Evolutionary conservation across 1,140 invertebrate species (phyloP), one percentile per base, ranked within the genome.

Genomic region (Euura lappo): DNA sequence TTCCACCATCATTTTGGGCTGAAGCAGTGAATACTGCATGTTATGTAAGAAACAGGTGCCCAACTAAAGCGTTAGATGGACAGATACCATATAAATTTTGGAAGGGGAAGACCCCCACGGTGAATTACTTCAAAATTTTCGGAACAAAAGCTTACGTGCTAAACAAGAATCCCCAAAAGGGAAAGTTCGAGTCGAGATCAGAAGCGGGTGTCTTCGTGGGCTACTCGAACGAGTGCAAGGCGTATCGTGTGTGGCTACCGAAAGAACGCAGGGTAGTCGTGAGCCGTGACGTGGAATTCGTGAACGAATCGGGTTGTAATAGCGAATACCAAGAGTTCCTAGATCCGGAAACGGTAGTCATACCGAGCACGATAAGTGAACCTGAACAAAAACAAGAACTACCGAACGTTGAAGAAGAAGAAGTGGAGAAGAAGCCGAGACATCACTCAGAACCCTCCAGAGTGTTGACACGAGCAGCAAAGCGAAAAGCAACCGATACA

Each of bases 41-140:
- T 42, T 84, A 87, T 68, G 74, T 82, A 6, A 74, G 79, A 60
- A 87, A 88, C 72, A 65, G 81, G 76, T 72, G 77, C 47, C 72
- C 74, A 0, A 72, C 77, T 11, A 72, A 64, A 51, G 72, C 76
- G 11, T 66, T 80, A 65, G 45, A 67, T 45, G 73, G 68, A 6
- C 13, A 72, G 44, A 79, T 72, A 60, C 79, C 78, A 43, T 76
- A 71, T 44, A 71, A 79, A 68, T 44, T 65, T 2, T 79, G 75
- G 75, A 72, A 11, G 10, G 75, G 70, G 43, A 71, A 74, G 68
- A 73, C 71, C n/a, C 68, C 72, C 5, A 70, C 60, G 2, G 44
- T 78, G 60, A 70, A 69, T 1, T 68, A 79, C 68, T 70, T 78
- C 10, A 72, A 66, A 71, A 65, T 77, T n/a, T 79, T 79, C 75